Base-by-base conservation (phyloP, 2,113 vertebrate genomes). In the Xiphophorus couchianus region DNA sequence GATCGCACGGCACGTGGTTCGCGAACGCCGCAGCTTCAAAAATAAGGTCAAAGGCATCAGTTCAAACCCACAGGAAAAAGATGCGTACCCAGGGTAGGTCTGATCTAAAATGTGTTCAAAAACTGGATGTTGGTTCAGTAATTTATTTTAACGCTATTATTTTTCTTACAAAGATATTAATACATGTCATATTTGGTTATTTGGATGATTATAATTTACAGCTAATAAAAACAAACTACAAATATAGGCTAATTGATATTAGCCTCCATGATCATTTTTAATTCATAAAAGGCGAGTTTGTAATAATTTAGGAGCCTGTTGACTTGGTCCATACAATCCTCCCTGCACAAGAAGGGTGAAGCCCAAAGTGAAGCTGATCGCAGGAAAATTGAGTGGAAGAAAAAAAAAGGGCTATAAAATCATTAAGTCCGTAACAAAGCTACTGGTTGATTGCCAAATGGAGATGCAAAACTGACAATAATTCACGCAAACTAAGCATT, bases 1-100 rank as follows among this genome's bases (percentile, higher is more conserved):
- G 7, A 37, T 35, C 31, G 42, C 69, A 27, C 76, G 35, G 60
- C 44, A 60, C 63, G 31, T 62, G 77, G 60, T 51, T 28, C 29
- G 17, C 0, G 14, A 30, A 54, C 48, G 31, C 54, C 5, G 0
- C 35, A 13, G 29, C 25, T 60, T 66, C 51, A 61, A 66, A 37
- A 61, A 44, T 61, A 31, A 61, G 14, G 42, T 42, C 29, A 42
- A 25, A 37, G 3, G 51, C 51, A n/a, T n/a, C 51, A 7, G 1
- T 44, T 17, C 42, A 44, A 14, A 25, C 22, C 4, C 7, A 54
- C 22, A 22, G 19, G 51, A 58, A 25, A 3, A 8, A 58, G 9
- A 48, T 19, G 1, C 25, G 25, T 58, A 10, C 25, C 22, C 25
- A 11, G 22, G 0, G 8, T 58, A n/a, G 22, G 7, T 54, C 51